These are phyloP conservation scores for Sinocyclocheilus rhinocerous DNA, from an alignment of 2,113 vertebrate genomes.

Conservation along the genomic window DNA sequence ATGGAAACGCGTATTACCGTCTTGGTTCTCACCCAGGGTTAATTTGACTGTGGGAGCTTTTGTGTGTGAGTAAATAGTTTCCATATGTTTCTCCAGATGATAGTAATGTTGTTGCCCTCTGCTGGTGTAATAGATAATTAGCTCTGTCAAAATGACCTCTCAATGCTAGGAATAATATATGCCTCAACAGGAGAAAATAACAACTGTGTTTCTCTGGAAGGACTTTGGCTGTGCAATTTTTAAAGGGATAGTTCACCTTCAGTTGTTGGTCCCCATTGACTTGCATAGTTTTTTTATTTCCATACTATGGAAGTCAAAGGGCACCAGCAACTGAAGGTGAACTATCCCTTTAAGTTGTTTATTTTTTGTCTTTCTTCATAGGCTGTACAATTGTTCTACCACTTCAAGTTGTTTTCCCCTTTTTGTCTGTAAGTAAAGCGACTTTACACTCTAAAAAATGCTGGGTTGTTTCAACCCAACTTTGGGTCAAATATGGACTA, in stretches of 20 bases:
- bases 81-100: conserved; percentile 21
- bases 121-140: conserved; percentile 14
- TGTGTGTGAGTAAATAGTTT: background rate
- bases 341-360: too few species aligned
- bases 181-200: background rate
- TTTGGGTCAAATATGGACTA: too few species aligned
- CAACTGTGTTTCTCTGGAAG: background rate
- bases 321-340: too few species aligned
- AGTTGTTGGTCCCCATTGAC: too few species aligned
- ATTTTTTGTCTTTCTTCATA: too few species aligned
- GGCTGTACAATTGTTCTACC: background rate
- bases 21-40: background rate
- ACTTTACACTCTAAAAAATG: too few species aligned
- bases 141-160: background rate
- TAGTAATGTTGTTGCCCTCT: conserved; percentile 27
- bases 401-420: too few species aligned
- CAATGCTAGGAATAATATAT: background rate
- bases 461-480: too few species aligned
- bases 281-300: too few species aligned
- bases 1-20: background rate
- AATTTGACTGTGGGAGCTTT: background rate
- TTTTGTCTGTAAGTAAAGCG: background rate
- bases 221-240: background rate
- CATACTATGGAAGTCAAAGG: too few species aligned
- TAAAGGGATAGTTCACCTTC: too few species aligned